These are phyloP conservation scores for Arctia plantaginis DNA, from an alignment of 2,888 invertebrate species.

Conservation along the genomic window DNA sequence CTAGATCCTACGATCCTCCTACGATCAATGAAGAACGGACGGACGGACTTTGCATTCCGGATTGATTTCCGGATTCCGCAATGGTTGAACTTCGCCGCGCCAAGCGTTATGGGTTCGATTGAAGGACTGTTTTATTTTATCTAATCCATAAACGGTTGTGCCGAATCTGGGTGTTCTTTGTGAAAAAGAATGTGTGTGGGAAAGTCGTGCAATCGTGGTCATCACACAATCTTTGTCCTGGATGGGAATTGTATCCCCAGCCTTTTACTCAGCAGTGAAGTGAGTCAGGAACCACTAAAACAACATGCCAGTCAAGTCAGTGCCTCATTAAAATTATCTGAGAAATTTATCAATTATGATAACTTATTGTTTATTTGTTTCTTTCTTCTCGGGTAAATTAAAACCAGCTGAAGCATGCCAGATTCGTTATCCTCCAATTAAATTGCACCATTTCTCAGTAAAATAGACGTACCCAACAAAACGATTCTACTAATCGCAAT, in stretches of 20 bases:
- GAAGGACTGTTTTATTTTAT: too few relatives aligned
- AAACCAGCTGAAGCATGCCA: background rate
- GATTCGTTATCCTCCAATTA: slow-evolving; percentile 16
- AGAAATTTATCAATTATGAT: background rate
- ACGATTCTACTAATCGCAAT: slow-evolving; percentile 55
- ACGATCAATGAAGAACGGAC: too few relatives aligned
- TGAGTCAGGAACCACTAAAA: background rate
- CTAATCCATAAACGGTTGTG: too few relatives aligned
- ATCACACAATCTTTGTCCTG: background rate
- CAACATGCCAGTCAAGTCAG: background rate
- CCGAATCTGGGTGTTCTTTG: too few relatives aligned
- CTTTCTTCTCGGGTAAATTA: background rate
- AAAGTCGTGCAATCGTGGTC: background rate
- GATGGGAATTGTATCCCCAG: background rate
- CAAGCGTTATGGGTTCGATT: too few relatives aligned
- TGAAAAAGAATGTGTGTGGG: background rate
- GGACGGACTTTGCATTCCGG: too few relatives aligned
- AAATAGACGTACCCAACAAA: slow-evolving; percentile 23
- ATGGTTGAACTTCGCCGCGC: too few relatives aligned
- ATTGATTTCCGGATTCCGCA: too few relatives aligned
- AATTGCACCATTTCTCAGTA: slow-evolving; percentile 7
- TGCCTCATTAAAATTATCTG: background rate
- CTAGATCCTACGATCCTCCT: too few relatives aligned
- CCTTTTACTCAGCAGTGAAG: background rate
- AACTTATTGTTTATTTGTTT: background rate